Evolutionary conservation across 92 coral and sea anemone genomes (phyloP).

Genomic region (Actinernus sp.): DNA sequence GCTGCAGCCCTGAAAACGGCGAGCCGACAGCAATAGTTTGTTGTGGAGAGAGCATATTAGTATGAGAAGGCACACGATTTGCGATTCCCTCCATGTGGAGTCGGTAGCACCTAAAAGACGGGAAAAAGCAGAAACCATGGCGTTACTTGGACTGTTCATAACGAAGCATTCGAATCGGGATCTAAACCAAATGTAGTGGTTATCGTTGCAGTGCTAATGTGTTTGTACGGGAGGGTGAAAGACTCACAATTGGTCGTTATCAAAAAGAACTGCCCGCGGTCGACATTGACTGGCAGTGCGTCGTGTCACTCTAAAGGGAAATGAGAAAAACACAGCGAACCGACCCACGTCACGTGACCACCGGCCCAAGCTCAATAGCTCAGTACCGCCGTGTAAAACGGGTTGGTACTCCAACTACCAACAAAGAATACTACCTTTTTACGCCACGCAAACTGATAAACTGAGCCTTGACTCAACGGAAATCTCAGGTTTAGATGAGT

Average conservation of each 20-base stretch:
- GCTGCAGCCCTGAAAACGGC: conserved; percentile 75
- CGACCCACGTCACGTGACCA: conserved; percentile 32
- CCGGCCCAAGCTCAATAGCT: conserved; percentile 4
- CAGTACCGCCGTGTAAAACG: conserved; percentile 24
- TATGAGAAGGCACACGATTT: conserved; percentile 79
- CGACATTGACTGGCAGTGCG: conserved; percentile 67
- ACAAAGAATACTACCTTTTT: too few species aligned
- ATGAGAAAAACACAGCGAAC: conserved; percentile 47
- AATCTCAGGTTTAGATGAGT: too few species aligned
- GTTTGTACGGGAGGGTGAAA: conserved; percentile 98
- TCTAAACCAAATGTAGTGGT: conserved; percentile 82
- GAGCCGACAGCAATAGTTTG: conserved; percentile 73
- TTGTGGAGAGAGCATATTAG: conserved; percentile 77
- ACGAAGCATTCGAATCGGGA: conserved; percentile 60
- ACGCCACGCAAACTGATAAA: too few species aligned
- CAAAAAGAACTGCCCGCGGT: conserved; percentile 99
- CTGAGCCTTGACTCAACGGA: too few species aligned
- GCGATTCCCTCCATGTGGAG: conserved; percentile 87
- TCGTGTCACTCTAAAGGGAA: conserved; percentile 58
- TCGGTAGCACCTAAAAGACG: conserved; percentile 64
- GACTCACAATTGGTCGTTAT: conserved; percentile 99
- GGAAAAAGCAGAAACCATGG: conserved; percentile 49
- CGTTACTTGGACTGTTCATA: conserved; percentile 58
- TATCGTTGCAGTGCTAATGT: conserved; percentile 92
- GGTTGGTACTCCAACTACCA: neutral